phyloP scores from a whole-genome alignment of 2,797 vertebrate species.

The Centroberyx gerrardi region DNA sequence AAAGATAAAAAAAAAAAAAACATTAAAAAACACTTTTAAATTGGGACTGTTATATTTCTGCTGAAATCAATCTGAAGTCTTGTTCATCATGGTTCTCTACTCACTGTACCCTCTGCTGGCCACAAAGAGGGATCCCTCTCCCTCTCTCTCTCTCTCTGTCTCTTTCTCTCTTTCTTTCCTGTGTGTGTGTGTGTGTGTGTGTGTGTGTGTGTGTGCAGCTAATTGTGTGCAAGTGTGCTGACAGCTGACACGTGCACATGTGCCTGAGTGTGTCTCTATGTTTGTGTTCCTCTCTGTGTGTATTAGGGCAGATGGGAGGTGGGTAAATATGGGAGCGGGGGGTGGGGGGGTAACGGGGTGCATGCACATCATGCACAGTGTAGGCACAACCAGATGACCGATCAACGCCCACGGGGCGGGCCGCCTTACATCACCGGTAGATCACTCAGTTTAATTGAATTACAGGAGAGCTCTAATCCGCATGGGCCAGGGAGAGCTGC shows the following conservation, averaged over 20 bases:
- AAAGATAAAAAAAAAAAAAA: background rate
- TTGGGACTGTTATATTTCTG: background rate
- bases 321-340: constrained; percentile 27
- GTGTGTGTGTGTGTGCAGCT: background rate
- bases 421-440: constrained; percentile 35
- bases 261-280: constrained; percentile 36
- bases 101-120: constrained; percentile 28
- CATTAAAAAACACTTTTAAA: background rate
- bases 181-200: constrained; percentile 8
- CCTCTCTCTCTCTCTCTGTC: background rate
- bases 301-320: constrained; percentile 28
- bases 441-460: constrained; percentile 56
- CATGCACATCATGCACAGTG: constrained; percentile 14
- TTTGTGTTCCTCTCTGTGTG: constrained; percentile 59
- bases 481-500: constrained; percentile 11
- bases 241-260: constrained; percentile 52
- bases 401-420: constrained; percentile 36
- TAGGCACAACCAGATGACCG: constrained; percentile 44
- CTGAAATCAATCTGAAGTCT: background rate
- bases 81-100: background rate
- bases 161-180: background rate
- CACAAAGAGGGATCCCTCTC: background rate
- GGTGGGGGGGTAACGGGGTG: background rate
- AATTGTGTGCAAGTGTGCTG: constrained; percentile 36
- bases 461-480: constrained; percentile 15